phyloP scores from a whole-genome alignment of 2,113 vertebrate genomes.

The Ellobius talpinus region DNA sequence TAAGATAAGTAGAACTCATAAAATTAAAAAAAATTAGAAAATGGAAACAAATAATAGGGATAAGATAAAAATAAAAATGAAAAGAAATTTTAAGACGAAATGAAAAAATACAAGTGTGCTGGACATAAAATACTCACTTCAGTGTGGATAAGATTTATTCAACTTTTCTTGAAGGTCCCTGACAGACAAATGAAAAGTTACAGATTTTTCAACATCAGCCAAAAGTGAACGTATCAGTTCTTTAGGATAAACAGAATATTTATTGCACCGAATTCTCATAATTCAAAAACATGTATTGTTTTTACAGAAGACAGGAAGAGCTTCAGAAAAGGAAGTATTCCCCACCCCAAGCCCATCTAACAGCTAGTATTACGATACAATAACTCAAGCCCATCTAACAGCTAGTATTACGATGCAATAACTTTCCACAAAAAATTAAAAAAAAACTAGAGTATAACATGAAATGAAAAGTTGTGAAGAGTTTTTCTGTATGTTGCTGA shows the following conservation, averaged over 20 bases:
- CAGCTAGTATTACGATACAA: background rate
- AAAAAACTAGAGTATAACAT: background rate
- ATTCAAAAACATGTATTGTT: background rate
- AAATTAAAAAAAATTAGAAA: background rate
- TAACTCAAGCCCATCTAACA: background rate
- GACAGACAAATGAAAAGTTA: background rate
- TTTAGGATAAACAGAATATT: conserved; percentile 4
- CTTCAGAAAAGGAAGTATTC: conserved; percentile 5
- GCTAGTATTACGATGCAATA: background rate
- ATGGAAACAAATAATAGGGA: background rate
- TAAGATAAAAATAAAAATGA: background rate
- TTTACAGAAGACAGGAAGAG: background rate
- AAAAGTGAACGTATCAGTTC: background rate
- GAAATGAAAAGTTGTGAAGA: background rate
- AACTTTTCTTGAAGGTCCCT: background rate
- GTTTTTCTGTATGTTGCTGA: background rate
- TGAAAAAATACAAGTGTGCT: background rate
- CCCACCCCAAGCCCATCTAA: background rate
- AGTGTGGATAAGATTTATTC: background rate
- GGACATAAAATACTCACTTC: background rate
- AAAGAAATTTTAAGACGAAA: conserved; percentile 9
- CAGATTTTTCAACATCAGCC: background rate
- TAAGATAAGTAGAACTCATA: conserved; percentile 18
- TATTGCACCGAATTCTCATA: background rate
- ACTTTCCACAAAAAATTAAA: background rate